Conservation (phyloP, 35 echinoderm and acorn worm genomes). For the Apostichopus japonicus region DNA sequence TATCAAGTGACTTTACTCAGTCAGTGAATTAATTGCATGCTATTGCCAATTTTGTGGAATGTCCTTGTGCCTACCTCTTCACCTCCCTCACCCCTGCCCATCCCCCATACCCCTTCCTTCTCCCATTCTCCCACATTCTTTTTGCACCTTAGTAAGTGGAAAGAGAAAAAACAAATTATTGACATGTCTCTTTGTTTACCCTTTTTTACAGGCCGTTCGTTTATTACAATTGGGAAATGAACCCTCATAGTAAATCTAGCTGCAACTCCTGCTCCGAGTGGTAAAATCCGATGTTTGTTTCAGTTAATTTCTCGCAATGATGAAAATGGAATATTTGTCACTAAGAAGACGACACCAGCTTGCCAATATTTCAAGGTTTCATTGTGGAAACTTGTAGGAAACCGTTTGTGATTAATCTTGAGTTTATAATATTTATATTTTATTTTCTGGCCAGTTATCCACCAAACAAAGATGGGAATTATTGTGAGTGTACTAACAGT, state of each 20-base stretch:
- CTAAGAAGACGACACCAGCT: not conserved
- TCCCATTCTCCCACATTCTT: too few relatives aligned
- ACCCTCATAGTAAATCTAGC: not conserved
- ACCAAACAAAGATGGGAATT: not conserved
- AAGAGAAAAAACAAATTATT: too few relatives aligned
- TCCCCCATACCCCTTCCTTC: too few relatives aligned
- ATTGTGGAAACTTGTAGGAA: not conserved
- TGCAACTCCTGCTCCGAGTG: not conserved
- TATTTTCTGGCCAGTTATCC: not conserved
- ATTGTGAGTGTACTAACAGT: too few relatives aligned
- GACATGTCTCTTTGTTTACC: not conserved
- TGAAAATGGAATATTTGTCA: not conserved
- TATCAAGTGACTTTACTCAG: too few relatives aligned
- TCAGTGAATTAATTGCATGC: too few relatives aligned
- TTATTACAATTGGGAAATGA: constrained; percentile 1
- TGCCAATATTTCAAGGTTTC: not conserved
- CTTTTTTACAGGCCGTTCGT: constrained; percentile 15
- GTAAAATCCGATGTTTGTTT: not conserved
- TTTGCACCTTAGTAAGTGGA: too few relatives aligned
- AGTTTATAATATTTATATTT: not conserved
- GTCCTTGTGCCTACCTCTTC: too few relatives aligned
- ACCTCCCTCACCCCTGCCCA: too few relatives aligned
- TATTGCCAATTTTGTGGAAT: too few relatives aligned
- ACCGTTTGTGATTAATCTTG: not conserved
- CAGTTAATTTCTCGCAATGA: not conserved